Evolutionary conservation across 2,888 invertebrate species (phyloP).

Genomic region (Tipula confusa): DNA sequence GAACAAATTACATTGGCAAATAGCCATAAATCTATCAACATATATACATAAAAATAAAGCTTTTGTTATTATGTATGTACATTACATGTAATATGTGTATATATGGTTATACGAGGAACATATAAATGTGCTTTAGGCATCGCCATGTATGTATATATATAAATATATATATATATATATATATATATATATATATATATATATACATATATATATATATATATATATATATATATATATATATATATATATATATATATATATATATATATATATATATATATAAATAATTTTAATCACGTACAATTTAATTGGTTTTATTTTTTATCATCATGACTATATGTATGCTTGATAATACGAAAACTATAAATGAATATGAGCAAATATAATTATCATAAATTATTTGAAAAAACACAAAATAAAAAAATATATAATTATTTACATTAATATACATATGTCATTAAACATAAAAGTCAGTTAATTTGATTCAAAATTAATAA

Average conservation of each 20-base stretch:
- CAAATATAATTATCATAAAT: slow-evolving; percentile 1
- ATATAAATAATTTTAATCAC: neutral
- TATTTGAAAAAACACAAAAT: neutral
- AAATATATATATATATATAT: no score
- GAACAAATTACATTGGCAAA: neutral
- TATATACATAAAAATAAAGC: neutral
- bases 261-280: neutral
- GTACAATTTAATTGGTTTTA: neutral
- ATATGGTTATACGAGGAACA: neutral
- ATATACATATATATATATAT: no score
- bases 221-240: no score
- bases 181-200: no score
- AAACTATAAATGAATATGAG: neutral
- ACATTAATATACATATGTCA: neutral
- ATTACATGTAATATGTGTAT: neutral
- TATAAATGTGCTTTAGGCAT: no score
- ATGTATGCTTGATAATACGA: neutral
- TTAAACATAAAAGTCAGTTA: neutral
- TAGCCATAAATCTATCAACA: neutral
- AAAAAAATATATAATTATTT: neutral
- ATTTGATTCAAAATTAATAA: neutral
- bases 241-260: neutral
- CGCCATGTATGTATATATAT: no score
- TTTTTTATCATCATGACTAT: slow-evolving; percentile 1
- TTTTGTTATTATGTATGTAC: neutral